These are phyloP conservation scores for Nowickia ferox DNA, from an alignment of 2,888 invertebrate species.

Conservation along the genomic window DNA sequence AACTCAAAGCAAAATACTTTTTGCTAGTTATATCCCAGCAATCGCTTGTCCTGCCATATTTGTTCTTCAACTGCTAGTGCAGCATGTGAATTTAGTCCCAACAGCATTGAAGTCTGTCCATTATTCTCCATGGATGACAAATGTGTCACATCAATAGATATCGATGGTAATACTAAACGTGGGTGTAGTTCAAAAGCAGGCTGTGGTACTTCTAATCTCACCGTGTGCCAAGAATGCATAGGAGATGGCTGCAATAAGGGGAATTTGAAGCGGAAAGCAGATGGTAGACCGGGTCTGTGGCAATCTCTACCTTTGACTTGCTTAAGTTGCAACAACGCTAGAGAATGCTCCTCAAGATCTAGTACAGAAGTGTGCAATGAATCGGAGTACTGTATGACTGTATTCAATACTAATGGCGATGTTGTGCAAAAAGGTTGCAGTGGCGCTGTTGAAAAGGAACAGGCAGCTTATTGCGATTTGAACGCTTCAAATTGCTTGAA, in stretches of 20 bases:
- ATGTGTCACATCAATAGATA: slow-evolving; percentile 76
- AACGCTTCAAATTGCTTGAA: slow-evolving; percentile 76
- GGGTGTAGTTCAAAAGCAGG: slow-evolving; percentile 76
- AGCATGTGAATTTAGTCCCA: slow-evolving; percentile 75
- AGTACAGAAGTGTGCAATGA: slow-evolving; percentile 56
- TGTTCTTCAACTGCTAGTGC: slow-evolving; percentile 75
- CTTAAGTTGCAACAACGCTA: slow-evolving; percentile 73
- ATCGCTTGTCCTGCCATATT: slow-evolving; percentile 77
- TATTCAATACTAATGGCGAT: slow-evolving; percentile 74
- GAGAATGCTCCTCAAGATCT: slow-evolving; percentile 66
- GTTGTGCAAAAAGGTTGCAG: slow-evolving; percentile 78
- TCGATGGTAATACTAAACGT: slow-evolving; percentile 76
- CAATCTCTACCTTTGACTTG: slow-evolving; percentile 79
- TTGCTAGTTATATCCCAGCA: slow-evolving; percentile 77
- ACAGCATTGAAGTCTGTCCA: slow-evolving; percentile 72
- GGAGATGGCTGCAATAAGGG: slow-evolving; percentile 76
- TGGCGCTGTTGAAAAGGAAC: slow-evolving; percentile 74
- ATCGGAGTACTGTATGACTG: slow-evolving; percentile 78
- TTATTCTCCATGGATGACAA: slow-evolving; percentile 73
- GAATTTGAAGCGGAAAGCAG: slow-evolving; percentile 76
- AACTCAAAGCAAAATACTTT: background rate
- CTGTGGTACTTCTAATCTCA: slow-evolving; percentile 69
- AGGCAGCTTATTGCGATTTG: slow-evolving; percentile 76
- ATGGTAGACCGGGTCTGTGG: slow-evolving; percentile 79
- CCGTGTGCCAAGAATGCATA: slow-evolving; percentile 75